Conservation (phyloP, 2,797 vertebrate species). For the Syncerus caffer region DNA sequence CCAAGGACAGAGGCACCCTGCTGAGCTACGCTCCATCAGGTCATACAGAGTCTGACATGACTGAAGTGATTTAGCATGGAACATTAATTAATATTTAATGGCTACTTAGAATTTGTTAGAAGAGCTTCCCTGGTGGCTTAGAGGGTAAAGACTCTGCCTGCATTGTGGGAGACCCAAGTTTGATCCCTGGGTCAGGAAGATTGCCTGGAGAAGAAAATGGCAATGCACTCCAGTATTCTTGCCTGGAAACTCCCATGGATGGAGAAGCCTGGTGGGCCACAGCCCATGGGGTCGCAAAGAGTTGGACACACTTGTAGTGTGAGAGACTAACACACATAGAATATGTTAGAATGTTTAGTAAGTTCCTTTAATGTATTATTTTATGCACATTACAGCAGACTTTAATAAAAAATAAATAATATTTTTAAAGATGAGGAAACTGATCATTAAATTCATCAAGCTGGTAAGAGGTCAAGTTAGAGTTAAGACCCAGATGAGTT, state of each 20-base stretch:
- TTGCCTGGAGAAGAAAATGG: background rate
- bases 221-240: background rate
- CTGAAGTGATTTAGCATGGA: background rate
- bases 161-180: background rate
- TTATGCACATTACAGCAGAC: background rate
- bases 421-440: background rate
- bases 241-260: background rate
- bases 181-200: background rate
- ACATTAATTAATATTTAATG: background rate
- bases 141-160: background rate
- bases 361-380: background rate
- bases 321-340: background rate
- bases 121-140: background rate
- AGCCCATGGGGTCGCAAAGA: rapidly evolving
- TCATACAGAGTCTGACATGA: background rate
- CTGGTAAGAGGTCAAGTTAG: background rate
- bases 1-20: too few relatives aligned
- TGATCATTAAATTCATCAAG: background rate
- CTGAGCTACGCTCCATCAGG: too few relatives aligned
- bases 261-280: background rate
- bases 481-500: background rate
- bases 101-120: background rate
- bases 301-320: background rate
- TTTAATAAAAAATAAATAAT: background rate
- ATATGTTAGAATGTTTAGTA: background rate